Evolutionary conservation across 1,140 invertebrate genomes (phyloP), one percentile per base, ranked within the genome.

Genomic region (Neomicropteryx cornuta): DNA sequence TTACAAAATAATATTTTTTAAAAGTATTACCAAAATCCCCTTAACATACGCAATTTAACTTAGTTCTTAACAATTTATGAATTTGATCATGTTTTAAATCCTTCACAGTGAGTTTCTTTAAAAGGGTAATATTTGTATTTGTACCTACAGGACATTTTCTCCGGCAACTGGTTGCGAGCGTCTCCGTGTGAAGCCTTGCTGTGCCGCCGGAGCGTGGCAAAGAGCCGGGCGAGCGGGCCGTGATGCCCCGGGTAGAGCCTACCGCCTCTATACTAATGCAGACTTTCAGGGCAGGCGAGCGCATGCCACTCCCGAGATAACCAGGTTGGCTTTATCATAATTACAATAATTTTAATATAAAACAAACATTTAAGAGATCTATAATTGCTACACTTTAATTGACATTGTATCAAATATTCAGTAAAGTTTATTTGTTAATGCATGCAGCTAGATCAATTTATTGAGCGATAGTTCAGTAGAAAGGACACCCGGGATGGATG

Each of bases 161-260:
- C 74, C 86, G 4, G 68, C 64, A 11, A 91, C 82, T 19, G 88
- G 89, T 10, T 68, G 96, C 29, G 91, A 97, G 59, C 59, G 87
- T 8, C 58, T 97, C 23, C 81, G 81, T 53, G 81, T 96, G 2
- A 75, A 83, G 34, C 70, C 76, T 50, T 81, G 95, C 42, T 93
- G 93, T 3, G 83, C 88, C 61, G 90, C 91, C 20, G 91, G 96
- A 61, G 85, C 87, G 1, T 85, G 83, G 79, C 94, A 98, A 68
- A 70, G 92, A 38, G 77, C 83, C 11, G 94, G 94, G 2, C 66
- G 94, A 42, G 91, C 92, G 8, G 93, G 93, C 8, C 73, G 94
- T 28, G 86, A 92, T 56, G 73, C 77, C 4, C 64, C 81, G 10
- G 92, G 92, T 5, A 70, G 66, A 44, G 94, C 89, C 58, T 95